Conservation (phyloP, 2,888 invertebrate species). For the Mythimna ferrago region DNA sequence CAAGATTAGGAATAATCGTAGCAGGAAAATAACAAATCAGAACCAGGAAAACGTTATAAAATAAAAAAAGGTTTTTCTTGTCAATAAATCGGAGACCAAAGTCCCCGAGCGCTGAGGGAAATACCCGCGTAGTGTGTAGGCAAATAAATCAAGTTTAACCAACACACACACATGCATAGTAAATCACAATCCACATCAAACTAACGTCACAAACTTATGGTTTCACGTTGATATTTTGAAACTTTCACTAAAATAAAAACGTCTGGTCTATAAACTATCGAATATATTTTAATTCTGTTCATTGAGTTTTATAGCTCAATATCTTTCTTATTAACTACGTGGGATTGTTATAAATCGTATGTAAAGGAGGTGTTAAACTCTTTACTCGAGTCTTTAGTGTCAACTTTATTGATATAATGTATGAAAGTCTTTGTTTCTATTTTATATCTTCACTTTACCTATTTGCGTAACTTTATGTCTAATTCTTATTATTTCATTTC, state of each 20-base stretch:
- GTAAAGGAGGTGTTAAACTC: slow-evolving; percentile 17
- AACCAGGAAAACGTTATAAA: neutral
- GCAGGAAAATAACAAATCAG: neutral
- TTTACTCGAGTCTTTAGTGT: slow-evolving; percentile 10
- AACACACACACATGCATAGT: slow-evolving; percentile 5
- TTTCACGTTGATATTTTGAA: slow-evolving; percentile 19
- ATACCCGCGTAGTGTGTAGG: slow-evolving; percentile 10
- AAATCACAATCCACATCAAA: slow-evolving; percentile 18
- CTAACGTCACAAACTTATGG: slow-evolving; percentile 4
- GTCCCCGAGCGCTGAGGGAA: slow-evolving; percentile 16
- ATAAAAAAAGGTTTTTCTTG: neutral
- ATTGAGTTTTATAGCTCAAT: slow-evolving; percentile 23
- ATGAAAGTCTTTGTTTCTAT: slow-evolving; percentile 10
- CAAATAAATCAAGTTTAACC: slow-evolving; percentile 25
- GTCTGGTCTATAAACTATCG: slow-evolving; percentile 8
- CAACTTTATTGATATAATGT: slow-evolving; percentile 26
- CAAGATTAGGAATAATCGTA: neutral
- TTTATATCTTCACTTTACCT: slow-evolving; percentile 20
- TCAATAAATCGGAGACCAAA: slow-evolving; percentile 13
- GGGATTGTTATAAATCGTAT: slow-evolving; percentile 14
- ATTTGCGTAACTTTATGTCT: neutral
- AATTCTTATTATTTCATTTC: slow-evolving; percentile 1
- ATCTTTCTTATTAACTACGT: slow-evolving; percentile 21
- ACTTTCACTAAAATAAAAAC: neutral
- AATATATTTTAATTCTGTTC: slow-evolving; percentile 16